phyloP scores from a whole-genome alignment of 2,888 invertebrate genomes.

The Meiosimyza platycephala region DNA sequence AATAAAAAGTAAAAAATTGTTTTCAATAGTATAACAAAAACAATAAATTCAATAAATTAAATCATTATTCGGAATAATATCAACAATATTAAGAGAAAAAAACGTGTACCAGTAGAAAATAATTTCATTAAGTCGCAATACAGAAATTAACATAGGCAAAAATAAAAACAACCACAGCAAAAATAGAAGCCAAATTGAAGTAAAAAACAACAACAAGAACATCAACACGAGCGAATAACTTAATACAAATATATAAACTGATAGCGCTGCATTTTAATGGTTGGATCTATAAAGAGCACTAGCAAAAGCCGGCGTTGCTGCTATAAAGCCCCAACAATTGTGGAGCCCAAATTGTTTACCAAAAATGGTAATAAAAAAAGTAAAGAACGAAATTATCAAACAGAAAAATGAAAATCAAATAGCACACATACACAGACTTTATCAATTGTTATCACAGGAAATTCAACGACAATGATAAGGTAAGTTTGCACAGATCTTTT shows the following conservation, averaged over 20 bases:
- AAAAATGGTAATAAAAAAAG: no score
- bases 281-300: not conserved
- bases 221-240: not conserved
- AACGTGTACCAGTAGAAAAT: not conserved
- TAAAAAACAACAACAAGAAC: slow-evolving; percentile 26
- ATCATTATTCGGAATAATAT: not conserved
- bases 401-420: no score
- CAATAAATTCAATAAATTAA: not conserved
- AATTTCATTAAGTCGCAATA: slow-evolving; percentile 54
- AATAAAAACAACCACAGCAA: slow-evolving; percentile 41
- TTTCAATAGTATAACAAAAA: no score
- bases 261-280: not conserved
- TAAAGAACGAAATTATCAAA: no score
- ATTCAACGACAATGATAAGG: no score
- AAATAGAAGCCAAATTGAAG: slow-evolving; percentile 25
- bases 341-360: not conserved
- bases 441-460: no score
- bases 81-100: slow-evolving; percentile 37
- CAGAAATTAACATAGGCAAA: slow-evolving; percentile 49
- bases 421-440: not conserved
- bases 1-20: no score
- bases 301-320: not conserved
- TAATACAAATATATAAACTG: slow-evolving; percentile 1
- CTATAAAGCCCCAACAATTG: not conserved
- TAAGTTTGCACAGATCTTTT: no score